A percentile compares a stretch with the other conserved stretches of the same genome.
Evolutionary conservation across 1,140 invertebrate species (phyloP).

Genomic region (Contarinia nasturtii): DNA sequence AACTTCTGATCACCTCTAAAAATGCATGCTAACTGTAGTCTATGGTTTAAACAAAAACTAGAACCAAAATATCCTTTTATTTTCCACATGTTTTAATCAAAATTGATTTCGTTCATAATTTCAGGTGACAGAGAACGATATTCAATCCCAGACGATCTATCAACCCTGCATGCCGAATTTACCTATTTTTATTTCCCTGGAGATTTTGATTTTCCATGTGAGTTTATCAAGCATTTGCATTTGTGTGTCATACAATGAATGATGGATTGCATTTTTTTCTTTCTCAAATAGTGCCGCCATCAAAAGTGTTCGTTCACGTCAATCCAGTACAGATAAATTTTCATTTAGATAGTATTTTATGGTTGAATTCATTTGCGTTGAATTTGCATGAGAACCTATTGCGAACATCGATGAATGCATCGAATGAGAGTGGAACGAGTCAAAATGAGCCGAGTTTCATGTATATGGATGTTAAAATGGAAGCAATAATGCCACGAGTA

Average conservation of each 20-base stretch:
- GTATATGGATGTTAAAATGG: conserved; percentile 72
- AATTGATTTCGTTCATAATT: conserved; percentile 13
- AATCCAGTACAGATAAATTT: conserved; percentile 75
- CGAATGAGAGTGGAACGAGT: conserved; percentile 4
- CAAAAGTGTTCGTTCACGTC: conserved; percentile 77
- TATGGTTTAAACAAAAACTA: no score
- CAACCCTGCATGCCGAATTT: conserved; percentile 83
- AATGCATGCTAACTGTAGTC: no score
- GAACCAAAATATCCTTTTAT: no score
- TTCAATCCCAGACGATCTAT: conserved; percentile 70
- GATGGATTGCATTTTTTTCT: background rate
- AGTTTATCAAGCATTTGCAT: conserved; percentile 20
- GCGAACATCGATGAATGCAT: conserved; percentile 14
- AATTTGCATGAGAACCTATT: conserved; percentile 62
- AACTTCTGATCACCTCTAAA: no score
- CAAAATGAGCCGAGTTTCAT: conserved; percentile 28
- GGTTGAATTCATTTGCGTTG: conserved; percentile 84
- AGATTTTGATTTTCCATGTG: conserved; percentile 79
- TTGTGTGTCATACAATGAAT: background rate
- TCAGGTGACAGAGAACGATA: conserved; percentile 67
- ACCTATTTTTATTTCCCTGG: conserved; percentile 95
- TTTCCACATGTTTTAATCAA: no score
- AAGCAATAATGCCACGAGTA: conserved; percentile 81
- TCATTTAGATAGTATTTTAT: conserved; percentile 68
- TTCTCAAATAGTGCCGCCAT: conserved; percentile 55